A percentile compares a stretch with the other conserved stretches of the same genome.
Evolutionary conservation across 1,140 invertebrate genomes (phyloP).

Genomic region (Maniola jurtina): DNA sequence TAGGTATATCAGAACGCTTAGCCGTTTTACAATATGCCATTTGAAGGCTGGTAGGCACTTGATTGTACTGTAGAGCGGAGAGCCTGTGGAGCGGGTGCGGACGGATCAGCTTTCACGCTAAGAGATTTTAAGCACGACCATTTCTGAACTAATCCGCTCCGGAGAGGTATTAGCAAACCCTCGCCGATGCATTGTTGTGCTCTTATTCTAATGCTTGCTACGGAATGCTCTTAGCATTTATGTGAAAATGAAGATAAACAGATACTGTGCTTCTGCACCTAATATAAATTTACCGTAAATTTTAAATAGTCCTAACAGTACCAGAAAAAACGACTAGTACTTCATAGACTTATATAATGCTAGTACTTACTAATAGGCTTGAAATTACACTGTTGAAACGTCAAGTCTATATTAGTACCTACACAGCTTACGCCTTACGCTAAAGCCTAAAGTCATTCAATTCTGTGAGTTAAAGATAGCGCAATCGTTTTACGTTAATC

Average conservation of each 20-base stretch:
- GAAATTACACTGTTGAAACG: too few relatives aligned
- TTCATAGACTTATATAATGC: too few relatives aligned
- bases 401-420: too few relatives aligned
- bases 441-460: neutral
- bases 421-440: too few relatives aligned
- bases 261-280: neutral
- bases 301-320: too few relatives aligned
- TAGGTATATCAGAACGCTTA: neutral
- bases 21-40: constrained; percentile 4
- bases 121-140: constrained; percentile 53
- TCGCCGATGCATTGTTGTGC: constrained; percentile 50
- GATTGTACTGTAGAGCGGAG: constrained; percentile 44
- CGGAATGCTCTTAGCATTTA: constrained; percentile 11
- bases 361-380: too few relatives aligned
- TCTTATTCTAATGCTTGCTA: constrained; percentile 43
- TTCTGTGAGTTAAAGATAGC: constrained; percentile 20
- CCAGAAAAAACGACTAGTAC: too few relatives aligned
- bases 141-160: constrained; percentile 62
- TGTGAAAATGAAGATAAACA: constrained; percentile 12
- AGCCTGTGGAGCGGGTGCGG: constrained; percentile 26
- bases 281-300: neutral
- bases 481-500: constrained; percentile 44
- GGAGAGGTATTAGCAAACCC: constrained; percentile 58
- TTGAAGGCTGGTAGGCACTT: constrained; percentile 36
- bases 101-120: constrained; percentile 59